Evolutionary conservation across 2,888 invertebrate genomes (phyloP), one percentile per base, ranked within the genome.

Genomic region (Papilio demoleus): DNA sequence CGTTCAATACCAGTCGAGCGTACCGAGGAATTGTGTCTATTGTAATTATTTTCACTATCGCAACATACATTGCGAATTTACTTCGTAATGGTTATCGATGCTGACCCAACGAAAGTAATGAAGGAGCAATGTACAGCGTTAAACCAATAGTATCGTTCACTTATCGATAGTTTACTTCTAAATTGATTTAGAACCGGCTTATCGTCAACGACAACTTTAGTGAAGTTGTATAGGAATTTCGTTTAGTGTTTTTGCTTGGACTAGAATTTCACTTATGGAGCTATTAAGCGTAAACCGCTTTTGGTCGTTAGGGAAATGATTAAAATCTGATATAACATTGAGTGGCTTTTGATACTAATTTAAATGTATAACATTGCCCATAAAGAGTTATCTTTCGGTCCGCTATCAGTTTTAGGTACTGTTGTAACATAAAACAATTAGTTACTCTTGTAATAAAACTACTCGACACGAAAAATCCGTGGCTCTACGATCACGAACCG

Each of bases 1-100:
- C 87, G 88, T 88, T 91, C 87, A 87, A 87, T 89, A 90, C 83
- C 87, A 88, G 84, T 82, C 79, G 78, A 76, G 77, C 80, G 74
- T 77, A 85, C 80, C 78, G 74, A 73, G 71, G 78, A 77, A 78
- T 74, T 75, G 65, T 73, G 73, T 70, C 70, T 72, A 70, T 74
- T 73, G 66, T 72, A 72, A 81, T 76, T 76, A 77, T 79, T 77
- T 75, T 72, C 72, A 74, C 71, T 63, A 70, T 47, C 58, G 42
- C 67, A 74, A 61, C 70, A 79, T 86, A 79, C 90, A 89, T 86
- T 85, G 79, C 83, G 65, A 68, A 76, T 75, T 85, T 76, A 75
- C 71, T 73, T 76, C 42, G 47, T 62, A 67, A 59, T 22, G 56
- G 27, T 31, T 72, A 61, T 71, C 31, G 66, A 38, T 36, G 31